Conservation (phyloP, 2,797 vertebrate genomes). For the Pristis pectinata region DNA sequence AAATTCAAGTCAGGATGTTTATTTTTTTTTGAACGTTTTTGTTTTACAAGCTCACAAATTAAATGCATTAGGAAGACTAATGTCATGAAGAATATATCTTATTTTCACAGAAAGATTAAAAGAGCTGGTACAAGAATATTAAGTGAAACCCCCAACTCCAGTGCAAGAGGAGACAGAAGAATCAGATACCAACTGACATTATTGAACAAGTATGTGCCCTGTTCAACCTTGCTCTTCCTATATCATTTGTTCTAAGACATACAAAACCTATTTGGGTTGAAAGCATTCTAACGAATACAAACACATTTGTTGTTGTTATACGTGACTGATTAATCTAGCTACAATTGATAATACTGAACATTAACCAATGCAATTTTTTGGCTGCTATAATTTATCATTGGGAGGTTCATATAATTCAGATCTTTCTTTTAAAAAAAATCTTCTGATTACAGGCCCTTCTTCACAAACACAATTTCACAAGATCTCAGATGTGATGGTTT, state of each 20-base stretch:
- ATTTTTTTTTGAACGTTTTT: slow-evolving; percentile 45
- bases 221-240: slow-evolving; percentile 28
- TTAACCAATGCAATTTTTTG: slow-evolving; percentile 23
- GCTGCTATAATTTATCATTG: slow-evolving; percentile 27
- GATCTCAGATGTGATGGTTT: not conserved
- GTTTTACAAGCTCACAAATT: slow-evolving; percentile 51
- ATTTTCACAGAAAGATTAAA: slow-evolving; percentile 41
- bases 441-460: not conserved
- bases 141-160: slow-evolving; percentile 42
- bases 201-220: not conserved
- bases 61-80: slow-evolving; percentile 53
- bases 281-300: slow-evolving; percentile 23
- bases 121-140: slow-evolving; percentile 46
- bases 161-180: slow-evolving; percentile 39
- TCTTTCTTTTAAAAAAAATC: not conserved
- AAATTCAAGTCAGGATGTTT: slow-evolving; percentile 41
- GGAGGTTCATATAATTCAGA: slow-evolving; percentile 1
- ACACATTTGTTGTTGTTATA: slow-evolving; percentile 10
- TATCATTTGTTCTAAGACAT: slow-evolving; percentile 36
- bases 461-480: slow-evolving; percentile 31
- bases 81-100: slow-evolving; percentile 42
- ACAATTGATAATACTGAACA: slow-evolving; percentile 31
- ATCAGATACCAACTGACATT: slow-evolving; percentile 1
- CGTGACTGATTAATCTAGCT: slow-evolving; percentile 16
- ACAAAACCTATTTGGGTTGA: slow-evolving; percentile 34